Percentiles rank a stretch among this genome's conserved stretches.
These are phyloP conservation scores for Periphyllus acericola DNA, from an alignment of 2,888 invertebrate species.

Conservation along the genomic window DNA sequence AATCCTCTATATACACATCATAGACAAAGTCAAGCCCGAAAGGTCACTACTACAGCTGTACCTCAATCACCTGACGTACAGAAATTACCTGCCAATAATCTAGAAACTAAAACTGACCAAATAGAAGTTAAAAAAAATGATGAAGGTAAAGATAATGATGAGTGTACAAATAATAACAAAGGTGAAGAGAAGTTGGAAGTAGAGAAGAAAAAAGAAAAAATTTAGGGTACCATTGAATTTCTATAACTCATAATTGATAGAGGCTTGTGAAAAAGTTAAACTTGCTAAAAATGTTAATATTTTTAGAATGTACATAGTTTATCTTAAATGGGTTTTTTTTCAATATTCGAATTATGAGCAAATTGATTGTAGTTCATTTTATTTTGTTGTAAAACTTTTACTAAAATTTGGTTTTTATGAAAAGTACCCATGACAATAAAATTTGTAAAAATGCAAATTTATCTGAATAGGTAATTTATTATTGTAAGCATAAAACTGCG, in stretches of 20 bases:
- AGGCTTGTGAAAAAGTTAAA: no score
- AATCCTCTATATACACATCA: constrained; percentile 64
- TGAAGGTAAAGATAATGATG: constrained; percentile 23
- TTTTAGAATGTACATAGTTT: no score
- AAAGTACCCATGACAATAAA: no score
- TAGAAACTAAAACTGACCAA: constrained; percentile 6
- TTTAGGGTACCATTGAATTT: neutral
- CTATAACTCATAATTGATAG: neutral
- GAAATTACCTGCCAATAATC: constrained; percentile 37
- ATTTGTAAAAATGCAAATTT: no score
- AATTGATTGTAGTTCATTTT: no score
- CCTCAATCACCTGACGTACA: constrained; percentile 29
- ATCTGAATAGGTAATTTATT: no score
- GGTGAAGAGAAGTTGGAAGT: constrained; percentile 49
- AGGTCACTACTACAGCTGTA: neutral
- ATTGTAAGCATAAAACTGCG: no score
- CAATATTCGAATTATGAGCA: no score
- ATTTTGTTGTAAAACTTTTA: no score
- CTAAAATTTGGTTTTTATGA: no score
- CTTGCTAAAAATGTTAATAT: no score
- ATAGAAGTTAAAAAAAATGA: constrained; percentile 11
- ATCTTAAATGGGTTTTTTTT: no score
- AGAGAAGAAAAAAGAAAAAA: constrained; percentile 40
- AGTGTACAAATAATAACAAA: constrained; percentile 59
- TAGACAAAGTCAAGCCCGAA: constrained; percentile 62